A percentile compares a stretch with the other conserved stretches of the same genome.
Evolutionary conservation across 2,113 vertebrate species (phyloP).

Genomic region (Protobothrops flavoviridis): DNA sequence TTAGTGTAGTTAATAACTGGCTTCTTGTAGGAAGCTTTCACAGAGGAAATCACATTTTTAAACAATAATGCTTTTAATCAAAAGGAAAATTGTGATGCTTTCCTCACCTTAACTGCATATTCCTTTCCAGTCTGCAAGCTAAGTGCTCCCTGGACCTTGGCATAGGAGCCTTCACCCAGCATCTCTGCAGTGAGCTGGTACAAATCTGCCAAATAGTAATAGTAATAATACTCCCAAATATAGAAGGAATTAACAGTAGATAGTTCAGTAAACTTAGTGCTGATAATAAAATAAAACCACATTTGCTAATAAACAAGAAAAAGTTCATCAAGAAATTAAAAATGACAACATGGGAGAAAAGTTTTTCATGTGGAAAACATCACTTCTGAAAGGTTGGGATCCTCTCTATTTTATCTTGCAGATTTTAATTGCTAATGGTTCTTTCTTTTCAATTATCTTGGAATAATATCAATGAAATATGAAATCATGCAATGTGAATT

Average conservation of each 20-base stretch:
- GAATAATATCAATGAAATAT: not conserved
- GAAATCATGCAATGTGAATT: not conserved
- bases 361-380: not conserved
- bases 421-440: not conserved
- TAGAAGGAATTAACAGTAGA: constrained; percentile 25
- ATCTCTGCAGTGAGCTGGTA: constrained; percentile 92
- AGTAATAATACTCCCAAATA: constrained; percentile 4
- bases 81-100: not conserved
- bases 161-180: constrained; percentile 91
- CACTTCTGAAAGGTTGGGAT: constrained; percentile 1
- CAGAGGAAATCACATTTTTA: not conserved
- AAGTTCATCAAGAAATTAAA: constrained; percentile 18
- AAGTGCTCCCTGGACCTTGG: constrained; percentile 93
- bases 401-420: not conserved
- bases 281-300: not conserved
- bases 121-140: constrained; percentile 89
- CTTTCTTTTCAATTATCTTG: not conserved
- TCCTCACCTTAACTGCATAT: constrained; percentile 90
- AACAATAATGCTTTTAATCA: not conserved
- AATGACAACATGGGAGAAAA: constrained; percentile 24
- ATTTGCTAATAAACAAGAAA: constrained; percentile 16
- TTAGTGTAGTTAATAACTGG: not conserved
- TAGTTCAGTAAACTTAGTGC: constrained; percentile 15
- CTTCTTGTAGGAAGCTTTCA: not conserved
- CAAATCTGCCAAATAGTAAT: constrained; percentile 72